Conservation (phyloP, 2,113 vertebrate genomes). For the Patagioenas fasciata region DNA sequence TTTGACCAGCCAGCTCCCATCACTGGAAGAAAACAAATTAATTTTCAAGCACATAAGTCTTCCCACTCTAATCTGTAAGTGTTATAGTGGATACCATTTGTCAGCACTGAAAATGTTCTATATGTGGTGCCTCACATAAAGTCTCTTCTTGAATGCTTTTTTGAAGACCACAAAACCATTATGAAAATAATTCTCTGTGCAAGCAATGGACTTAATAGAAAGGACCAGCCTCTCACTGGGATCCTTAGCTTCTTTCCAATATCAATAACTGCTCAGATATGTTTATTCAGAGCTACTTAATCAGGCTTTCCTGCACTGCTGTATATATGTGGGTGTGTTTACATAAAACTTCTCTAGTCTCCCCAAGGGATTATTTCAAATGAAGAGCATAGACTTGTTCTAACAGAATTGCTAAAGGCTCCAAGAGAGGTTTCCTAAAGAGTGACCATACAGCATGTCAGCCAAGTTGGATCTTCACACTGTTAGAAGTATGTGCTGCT, state of each 20-base stretch:
- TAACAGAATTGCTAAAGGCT: not conserved
- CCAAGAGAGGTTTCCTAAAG: not conserved
- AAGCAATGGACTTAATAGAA: not conserved
- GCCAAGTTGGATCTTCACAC: not conserved
- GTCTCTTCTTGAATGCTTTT: not conserved
- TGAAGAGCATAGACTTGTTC: not conserved
- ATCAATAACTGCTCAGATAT: not conserved
- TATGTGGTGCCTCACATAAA: fast-evolving
- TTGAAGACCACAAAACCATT: fast-evolving
- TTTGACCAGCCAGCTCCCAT: not conserved
- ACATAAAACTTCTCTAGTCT: not conserved
- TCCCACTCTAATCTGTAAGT: not conserved
- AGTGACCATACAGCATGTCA: not conserved
- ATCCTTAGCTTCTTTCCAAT: not conserved
- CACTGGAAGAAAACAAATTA: not conserved
- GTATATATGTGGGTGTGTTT: not conserved
- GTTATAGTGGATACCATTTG: fast-evolving
- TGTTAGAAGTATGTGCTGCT: not conserved
- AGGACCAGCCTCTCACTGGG: not conserved
- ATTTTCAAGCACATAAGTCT: not conserved
- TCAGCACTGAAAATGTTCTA: not conserved
- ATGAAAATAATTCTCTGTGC: not conserved
- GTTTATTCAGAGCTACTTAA: not conserved
- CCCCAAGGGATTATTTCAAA: not conserved
- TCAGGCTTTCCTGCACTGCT: not conserved